Evolutionary conservation across 2,797 vertebrate genomes (phyloP).

Genomic region (Nasua narica): DNA sequence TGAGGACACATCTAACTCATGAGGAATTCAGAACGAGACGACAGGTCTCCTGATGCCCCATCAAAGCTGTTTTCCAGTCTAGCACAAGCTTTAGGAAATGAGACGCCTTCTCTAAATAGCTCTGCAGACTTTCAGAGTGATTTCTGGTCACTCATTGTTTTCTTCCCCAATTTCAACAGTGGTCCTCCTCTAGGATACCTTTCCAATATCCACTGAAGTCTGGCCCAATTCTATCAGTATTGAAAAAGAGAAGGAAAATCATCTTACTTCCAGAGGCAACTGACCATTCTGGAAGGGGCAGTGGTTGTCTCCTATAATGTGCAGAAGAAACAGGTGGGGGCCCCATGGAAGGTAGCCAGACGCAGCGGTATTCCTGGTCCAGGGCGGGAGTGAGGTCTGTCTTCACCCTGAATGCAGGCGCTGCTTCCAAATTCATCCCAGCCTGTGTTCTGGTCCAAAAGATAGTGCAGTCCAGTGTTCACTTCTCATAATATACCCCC

Average conservation of each 20-base stretch:
- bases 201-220: not conserved
- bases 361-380: too few relatives aligned
- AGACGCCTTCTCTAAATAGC: not conserved
- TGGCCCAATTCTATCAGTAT: not conserved
- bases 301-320: not conserved
- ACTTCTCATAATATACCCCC: not conserved
- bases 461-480: not conserved
- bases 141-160: not conserved
- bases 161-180: not conserved
- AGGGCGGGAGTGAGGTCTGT: not conserved
- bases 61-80: not conserved
- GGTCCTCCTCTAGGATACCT: not conserved
- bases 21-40: not conserved
- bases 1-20: not conserved
- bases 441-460: not conserved
- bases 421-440: not conserved
- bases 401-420: not conserved
- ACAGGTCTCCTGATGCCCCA: not conserved
- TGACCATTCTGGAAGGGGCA: too few relatives aligned
- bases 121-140: not conserved
- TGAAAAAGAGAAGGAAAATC: not conserved
- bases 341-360: accelerated
- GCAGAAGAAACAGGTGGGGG: not conserved
- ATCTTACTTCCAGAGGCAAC: not conserved
- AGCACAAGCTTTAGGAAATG: not conserved